These are phyloP conservation scores for Megaleporinus macrocephalus DNA, from an alignment of 2,113 vertebrate species.

Conservation along the genomic window DNA sequence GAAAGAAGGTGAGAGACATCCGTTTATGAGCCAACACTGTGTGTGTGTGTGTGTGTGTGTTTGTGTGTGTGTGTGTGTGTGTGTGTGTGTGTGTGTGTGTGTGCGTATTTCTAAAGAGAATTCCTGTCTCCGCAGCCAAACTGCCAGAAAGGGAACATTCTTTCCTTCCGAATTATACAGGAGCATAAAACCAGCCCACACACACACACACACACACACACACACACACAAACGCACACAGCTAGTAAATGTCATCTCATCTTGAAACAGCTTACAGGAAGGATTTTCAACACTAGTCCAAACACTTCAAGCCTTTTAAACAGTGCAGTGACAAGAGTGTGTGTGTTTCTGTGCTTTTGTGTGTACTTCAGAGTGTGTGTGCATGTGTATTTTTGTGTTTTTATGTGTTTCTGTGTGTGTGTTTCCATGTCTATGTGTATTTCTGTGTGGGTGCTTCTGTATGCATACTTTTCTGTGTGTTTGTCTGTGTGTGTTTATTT, in stretches of 20 bases:
- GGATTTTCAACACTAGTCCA: not conserved
- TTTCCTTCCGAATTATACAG: not conserved
- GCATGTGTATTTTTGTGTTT: too few relatives aligned
- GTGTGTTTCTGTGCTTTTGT: too few relatives aligned
- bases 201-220: not conserved
- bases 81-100: slow-evolving; percentile 26
- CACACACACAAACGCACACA: not conserved
- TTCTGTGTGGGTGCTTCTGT: too few relatives aligned
- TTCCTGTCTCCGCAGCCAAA: not conserved
- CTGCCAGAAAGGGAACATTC: not conserved
- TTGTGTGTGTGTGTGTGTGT: slow-evolving; percentile 29
- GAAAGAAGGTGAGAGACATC: not conserved
- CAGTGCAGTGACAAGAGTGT: too few relatives aligned
- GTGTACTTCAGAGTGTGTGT: too few relatives aligned
- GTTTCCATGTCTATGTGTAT: too few relatives aligned
- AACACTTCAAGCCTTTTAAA: not conserved
- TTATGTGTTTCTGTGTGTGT: too few relatives aligned
- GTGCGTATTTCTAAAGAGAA: not conserved
- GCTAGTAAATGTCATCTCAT: not conserved
- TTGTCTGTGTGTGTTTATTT: too few relatives aligned
- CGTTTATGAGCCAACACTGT: not conserved
- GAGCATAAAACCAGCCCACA: not conserved
- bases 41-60: not conserved
- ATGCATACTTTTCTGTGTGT: too few relatives aligned
- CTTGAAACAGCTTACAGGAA: not conserved